Evolutionary conservation across 2,113 vertebrate genomes (phyloP).

Genomic region (Protobothrops flavoviridis): DNA sequence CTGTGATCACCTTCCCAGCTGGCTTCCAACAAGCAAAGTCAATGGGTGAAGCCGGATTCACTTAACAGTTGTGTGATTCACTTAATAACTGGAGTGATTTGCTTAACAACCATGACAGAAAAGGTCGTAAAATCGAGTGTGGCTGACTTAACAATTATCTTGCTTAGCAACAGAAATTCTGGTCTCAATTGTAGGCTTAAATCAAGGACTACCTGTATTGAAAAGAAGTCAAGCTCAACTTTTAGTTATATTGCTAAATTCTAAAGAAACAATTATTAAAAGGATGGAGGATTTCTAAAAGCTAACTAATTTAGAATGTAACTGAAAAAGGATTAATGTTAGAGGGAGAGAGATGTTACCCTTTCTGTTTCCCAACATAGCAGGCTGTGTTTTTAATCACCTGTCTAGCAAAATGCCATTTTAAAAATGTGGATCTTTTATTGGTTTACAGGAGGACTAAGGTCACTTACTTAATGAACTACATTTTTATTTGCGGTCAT

Average conservation of each 20-base stretch:
- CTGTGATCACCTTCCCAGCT: not conserved
- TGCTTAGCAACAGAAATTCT: not conserved
- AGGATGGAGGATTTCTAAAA: constrained; percentile 43
- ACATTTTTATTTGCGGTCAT: constrained; percentile 73
- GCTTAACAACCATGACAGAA: not conserved
- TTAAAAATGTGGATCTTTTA: constrained; percentile 33
- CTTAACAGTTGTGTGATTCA: not conserved
- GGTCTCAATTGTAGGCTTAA: not conserved
- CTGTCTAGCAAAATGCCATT: constrained; percentile 48
- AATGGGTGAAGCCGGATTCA: not conserved
- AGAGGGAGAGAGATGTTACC: constrained; percentile 1
- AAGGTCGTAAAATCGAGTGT: not conserved
- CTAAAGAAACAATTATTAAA: constrained; percentile 26
- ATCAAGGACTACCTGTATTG: not conserved
- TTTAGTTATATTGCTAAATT: constrained; percentile 17
- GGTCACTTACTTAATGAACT: constrained; percentile 71
- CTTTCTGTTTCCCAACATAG: constrained; percentile 39
- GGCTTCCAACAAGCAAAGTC: not conserved
- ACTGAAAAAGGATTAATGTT: not conserved
- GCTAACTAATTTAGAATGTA: constrained; percentile 22
- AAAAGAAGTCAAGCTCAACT: constrained; percentile 11
- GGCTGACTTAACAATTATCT: not conserved
- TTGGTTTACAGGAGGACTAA: constrained; percentile 77
- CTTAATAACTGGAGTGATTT: not conserved
- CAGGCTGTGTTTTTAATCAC: constrained; percentile 68